Evolutionary conservation across 2,888 invertebrate genomes (phyloP), one percentile per base, ranked within the genome.

Genomic region (Brachyptera putata): DNA sequence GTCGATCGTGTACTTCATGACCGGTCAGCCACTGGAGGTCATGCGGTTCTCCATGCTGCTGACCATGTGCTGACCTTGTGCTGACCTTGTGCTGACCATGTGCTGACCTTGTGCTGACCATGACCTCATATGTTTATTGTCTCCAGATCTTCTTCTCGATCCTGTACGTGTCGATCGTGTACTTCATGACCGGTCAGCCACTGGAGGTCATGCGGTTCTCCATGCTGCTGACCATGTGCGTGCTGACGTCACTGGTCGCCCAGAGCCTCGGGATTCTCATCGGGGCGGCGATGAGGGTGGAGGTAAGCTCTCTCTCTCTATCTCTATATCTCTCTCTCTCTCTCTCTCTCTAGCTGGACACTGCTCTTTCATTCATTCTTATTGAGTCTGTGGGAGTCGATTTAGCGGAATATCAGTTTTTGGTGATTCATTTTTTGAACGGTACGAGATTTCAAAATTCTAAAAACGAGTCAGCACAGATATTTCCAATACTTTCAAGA

Each of bases 1-100:
- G 60, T 82, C 89, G 68, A 94, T 95, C 67, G 93, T 95, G 11
- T 97, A 96, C 77, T 94, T 93, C 77, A 88, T 96, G 85, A 95
- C 96, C 24, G 89, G 91, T 7, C 96, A 97, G 74, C 96, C 95
- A n/a, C 83, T 89, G 77, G 93, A 95, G 70, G 80, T 85, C 57
- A 82, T 86, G 62, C 83, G 96, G 57, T 89, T 91, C 71, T 77
- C 86, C 37, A 89, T 91, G 87, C 88, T 90, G 69, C 80, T 89
- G 5, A 81, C 85, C 34, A 80, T 87, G 68, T 81, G 84, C n/a
- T n/a, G n/a, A n/a, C n/a, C n/a, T n/a, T 49, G 88, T 93, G 62
- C 82, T 94, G 56, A 92, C 92, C 25, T 91, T n/a, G n/a, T n/a
- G n/a, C n/a, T n/a, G n/a, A n/a, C n/a, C 81, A 84, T 49, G 88